Evolutionary conservation across 2,113 vertebrate genomes (phyloP), one percentile per base, ranked within the genome.

Genomic region (Lontra canadensis): DNA sequence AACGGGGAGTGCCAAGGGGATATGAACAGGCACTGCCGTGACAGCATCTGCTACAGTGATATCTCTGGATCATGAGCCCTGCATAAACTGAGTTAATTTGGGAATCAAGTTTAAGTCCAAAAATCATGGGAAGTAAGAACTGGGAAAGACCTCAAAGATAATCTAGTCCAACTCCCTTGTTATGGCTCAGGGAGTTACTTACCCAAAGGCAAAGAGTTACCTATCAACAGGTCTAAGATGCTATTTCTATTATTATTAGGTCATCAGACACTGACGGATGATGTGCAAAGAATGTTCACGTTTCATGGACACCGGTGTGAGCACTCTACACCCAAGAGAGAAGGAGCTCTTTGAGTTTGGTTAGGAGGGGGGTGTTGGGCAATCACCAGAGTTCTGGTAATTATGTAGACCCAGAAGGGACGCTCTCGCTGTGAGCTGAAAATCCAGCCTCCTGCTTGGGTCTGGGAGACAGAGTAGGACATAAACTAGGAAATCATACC

Each of bases 41-140:
- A 86, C 36, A 80, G 67, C 92, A 83, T 93, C 90, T 94, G 90
- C 76, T 63, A 92, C 76, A 12, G 42, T 42, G 81, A 76, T 73
- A 80, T 52, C 57, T 90, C 88, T 84, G 47, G 36, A 88, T 44
- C 25, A 25, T 15, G 26, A 96, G 59, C 52, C 65, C 59, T 0
- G 5, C 12, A 95, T 52, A 85, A 88, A 71, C 21, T 13, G 83
- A 63, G 80, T 61, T 96, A 61, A 86, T 88, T 69, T 82, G 29
- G 44, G 57, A 95, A 42, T 78, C 69, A 88, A 73, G 31, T 42
- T 4, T 82, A 73, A 92, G 36, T 78, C 83, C 52, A 59, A 67
- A 76, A 88, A 14, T 39, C 21, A 25, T 14, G 14, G 59, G 36
- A 95, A 96, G 65, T 55, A 88, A 88, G 36, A 94, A 80, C 0